Evolutionary conservation across 2,797 vertebrate species (phyloP), one percentile per base, ranked within the genome.

Genomic region (Smutsia gigantea): DNA sequence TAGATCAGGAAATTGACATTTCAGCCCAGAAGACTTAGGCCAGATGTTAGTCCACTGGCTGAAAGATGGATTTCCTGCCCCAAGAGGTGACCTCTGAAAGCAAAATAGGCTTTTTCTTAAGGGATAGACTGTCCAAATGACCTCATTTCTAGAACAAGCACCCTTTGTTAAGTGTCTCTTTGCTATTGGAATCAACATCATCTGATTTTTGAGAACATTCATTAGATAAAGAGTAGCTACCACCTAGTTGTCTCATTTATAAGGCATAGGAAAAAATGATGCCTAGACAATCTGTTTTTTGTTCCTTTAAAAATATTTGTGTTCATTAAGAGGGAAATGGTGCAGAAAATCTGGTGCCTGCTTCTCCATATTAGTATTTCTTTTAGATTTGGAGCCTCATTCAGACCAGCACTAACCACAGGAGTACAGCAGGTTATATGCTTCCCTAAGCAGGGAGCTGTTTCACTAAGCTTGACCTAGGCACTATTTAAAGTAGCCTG

Each of bases 101-200:
- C 96, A 95, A 97, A 98, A 98, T 97, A 94, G 97, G 93, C 96
- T 97, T 97, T 84, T 94, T 97, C 94, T 98, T 97, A 97, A 97
- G 94, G 77, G 97, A 94, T 83, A 77, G 97, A 97, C 87, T 87
- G 93, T 96, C 95, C 91, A 94, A 84, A 97, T 94, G 96, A 97
- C 97, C 98, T 98, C 96, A 98, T 97, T 96, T 97, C 96, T 93
- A 96, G 96, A 97, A 98, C 97, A 98, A 97, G 96, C 8, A 72
- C 78, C 69, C 95, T 97, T 97, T 98, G 97, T 98, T 37, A 75
- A 97, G 86, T 83, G 90, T 90, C 77, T 96, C 82, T 97, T 93
- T 87, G 95, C 90, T 87, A 51, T 55, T 97, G 93, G 88, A 92
- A 97, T 96, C 97, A 97, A 95, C 96, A 97, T 96, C 97, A 97